phyloP scores from a whole-genome alignment of 2,113 vertebrate genomes.

The Epinephelus fuscoguttatus region DNA sequence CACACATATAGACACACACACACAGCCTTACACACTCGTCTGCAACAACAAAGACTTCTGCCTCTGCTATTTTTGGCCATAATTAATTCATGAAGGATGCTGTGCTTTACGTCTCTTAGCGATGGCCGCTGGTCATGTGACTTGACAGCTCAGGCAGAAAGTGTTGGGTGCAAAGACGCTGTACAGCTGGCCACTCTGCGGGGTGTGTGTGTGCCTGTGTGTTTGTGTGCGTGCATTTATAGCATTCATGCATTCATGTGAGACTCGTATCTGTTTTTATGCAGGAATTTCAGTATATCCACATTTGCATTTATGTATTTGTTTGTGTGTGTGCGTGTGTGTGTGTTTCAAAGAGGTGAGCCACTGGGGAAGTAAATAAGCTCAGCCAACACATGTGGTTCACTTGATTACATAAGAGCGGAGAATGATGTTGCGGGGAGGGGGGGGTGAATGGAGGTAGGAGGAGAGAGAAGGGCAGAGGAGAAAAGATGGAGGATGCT shows the following conservation, averaged over 20 bases:
- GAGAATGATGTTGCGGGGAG: not conserved
- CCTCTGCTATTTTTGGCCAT: conserved; percentile 49
- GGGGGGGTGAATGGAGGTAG: not conserved
- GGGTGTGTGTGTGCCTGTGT: conserved; percentile 10
- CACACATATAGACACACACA: not conserved
- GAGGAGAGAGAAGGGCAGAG: not conserved
- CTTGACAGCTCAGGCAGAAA: conserved; percentile 13
- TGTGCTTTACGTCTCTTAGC: conserved; percentile 33
- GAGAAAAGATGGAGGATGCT: not conserved
- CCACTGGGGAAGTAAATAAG: conserved; percentile 29
- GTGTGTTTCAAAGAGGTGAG: conserved; percentile 15
- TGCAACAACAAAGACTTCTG: conserved; percentile 1
- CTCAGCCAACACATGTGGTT: conserved; percentile 21
- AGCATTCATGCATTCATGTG: not conserved
- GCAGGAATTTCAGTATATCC: not conserved
- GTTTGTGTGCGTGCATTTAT: not conserved
- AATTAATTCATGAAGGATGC: conserved; percentile 49
- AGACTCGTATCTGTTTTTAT: not conserved
- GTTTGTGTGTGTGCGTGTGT: conserved; percentile 11
- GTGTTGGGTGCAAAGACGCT: not conserved
- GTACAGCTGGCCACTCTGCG: conserved; percentile 53
- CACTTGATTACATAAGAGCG: conserved; percentile 36
- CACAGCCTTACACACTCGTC: not conserved
- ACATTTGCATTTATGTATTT: not conserved
- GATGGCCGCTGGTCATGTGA: conserved; percentile 25